phyloP scores from a whole-genome alignment of 2,113 vertebrate species.

The Dasyprocta punctata region DNA sequence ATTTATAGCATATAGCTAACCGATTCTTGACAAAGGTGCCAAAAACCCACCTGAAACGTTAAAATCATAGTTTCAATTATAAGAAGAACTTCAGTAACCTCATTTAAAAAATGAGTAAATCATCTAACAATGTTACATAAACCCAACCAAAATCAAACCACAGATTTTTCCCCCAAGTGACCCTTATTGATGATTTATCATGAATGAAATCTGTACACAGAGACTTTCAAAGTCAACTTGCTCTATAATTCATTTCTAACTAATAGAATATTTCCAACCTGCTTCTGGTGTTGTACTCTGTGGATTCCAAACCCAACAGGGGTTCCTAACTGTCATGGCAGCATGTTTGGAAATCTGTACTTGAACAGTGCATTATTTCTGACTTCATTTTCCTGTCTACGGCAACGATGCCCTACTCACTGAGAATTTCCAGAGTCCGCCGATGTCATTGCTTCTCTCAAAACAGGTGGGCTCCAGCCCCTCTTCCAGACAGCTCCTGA shows the following conservation, averaged over 20 bases:
- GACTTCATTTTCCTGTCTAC: rapidly evolving
- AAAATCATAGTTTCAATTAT: not conserved
- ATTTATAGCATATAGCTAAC: not conserved
- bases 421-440: slow-evolving; percentile 88
- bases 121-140: not conserved
- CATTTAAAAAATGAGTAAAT: not conserved
- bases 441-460: slow-evolving; percentile 86
- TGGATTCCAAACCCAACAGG: not conserved
- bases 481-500: slow-evolving; percentile 89
- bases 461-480: slow-evolving; percentile 90
- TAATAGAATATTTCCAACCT: not conserved
- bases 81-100: not conserved
- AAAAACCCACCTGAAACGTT: not conserved
- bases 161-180: not conserved
- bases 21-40: not conserved
- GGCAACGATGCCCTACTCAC: slow-evolving; percentile 71
- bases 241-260: not conserved
- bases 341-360: not conserved
- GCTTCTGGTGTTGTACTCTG: not conserved
- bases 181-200: not conserved
- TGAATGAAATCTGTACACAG: not conserved
- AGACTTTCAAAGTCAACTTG: not conserved
- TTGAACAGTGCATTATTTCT: rapidly evolving
- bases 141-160: not conserved
- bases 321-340: rapidly evolving